Evolutionary conservation across 2,888 invertebrate species (phyloP), one percentile per base, ranked within the genome.

Genomic region (Drosophila kambysellisi): DNA sequence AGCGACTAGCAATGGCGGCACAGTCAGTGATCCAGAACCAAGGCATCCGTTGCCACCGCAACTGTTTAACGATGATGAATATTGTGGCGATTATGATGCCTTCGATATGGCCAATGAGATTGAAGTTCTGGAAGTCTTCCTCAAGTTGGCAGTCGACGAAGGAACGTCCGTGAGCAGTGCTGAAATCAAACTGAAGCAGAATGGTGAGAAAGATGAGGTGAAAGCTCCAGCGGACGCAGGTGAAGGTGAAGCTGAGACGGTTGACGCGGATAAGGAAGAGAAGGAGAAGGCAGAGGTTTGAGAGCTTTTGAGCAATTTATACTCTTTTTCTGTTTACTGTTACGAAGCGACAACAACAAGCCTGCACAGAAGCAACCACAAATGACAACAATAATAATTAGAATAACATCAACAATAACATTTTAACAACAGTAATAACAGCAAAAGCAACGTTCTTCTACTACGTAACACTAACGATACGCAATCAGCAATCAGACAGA

Each of bases 81-180:
- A 93, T 65, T 98, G 98, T 92, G 99, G 99, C 92, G 98, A 98
- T 93, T 99, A 98, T 93, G 98, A 98, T 92, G 96, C 96, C 90
- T 98, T 99, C 94, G 97, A 98, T 93, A 94, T 97, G 94, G 96
- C 98, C 29, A 97, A 98, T 94, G 99, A 99, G 94, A 95, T 96
- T 82, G 98, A 98, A 91, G 96, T 96, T 83, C 94, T 98, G 93
- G 97, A 98, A 92, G 96, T 96, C 92, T 98, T 98, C 92, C 94
- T 98, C 70, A 97, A 97, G 93, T 92, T 97, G 82, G 95, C 95
- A 82, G 94, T 95, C 2, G 95, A 95, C 59, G 94, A 94, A 63
- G 91, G 92, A 17, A 92, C 93, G 51, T 83, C 92, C 88, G 81
- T 91, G 60, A 94, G 94, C 70, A 94, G 93, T 77, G 94, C 94